Conservation (phyloP, 2,888 invertebrate genomes). For the Papilio demoleus region DNA sequence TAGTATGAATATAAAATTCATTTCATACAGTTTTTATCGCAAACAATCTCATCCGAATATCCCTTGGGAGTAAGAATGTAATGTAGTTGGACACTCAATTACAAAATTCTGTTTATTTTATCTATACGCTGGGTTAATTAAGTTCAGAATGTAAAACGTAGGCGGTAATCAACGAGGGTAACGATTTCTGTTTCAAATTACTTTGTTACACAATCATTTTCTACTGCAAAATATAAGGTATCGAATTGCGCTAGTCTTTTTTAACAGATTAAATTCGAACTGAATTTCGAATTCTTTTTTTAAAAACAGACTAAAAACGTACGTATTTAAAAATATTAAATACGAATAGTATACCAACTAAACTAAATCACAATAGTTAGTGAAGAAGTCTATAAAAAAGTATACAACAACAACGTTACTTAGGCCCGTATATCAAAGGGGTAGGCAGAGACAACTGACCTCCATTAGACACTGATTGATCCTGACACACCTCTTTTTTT, state of each 20-base stretch:
- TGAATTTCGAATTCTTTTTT: too few species aligned
- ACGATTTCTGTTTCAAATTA: conserved; percentile 15
- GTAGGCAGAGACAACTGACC: too few species aligned
- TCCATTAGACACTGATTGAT: too few species aligned
- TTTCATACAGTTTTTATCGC: conserved; percentile 18
- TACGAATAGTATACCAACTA: too few species aligned
- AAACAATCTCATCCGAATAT: conserved; percentile 4
- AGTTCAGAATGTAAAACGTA: conserved; percentile 17
- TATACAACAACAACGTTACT: too few species aligned
- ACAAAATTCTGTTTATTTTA: conserved; percentile 16
- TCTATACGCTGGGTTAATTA: conserved; percentile 6
- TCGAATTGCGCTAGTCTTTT: not conserved
- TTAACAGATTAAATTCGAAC: too few species aligned
- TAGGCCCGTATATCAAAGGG: too few species aligned
- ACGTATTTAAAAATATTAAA: too few species aligned
- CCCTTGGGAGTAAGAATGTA: not conserved
- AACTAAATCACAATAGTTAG: too few species aligned
- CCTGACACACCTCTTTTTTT: too few species aligned
- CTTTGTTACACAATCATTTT: not conserved
- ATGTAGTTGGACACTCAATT: not conserved
- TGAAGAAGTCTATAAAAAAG: too few species aligned
- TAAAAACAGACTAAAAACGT: too few species aligned
- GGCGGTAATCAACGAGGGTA: not conserved
- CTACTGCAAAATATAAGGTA: not conserved
- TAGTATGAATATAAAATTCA: not conserved